Evolutionary conservation across 2,797 vertebrate species (phyloP).

Genomic region (Amazona ochrocephala): DNA sequence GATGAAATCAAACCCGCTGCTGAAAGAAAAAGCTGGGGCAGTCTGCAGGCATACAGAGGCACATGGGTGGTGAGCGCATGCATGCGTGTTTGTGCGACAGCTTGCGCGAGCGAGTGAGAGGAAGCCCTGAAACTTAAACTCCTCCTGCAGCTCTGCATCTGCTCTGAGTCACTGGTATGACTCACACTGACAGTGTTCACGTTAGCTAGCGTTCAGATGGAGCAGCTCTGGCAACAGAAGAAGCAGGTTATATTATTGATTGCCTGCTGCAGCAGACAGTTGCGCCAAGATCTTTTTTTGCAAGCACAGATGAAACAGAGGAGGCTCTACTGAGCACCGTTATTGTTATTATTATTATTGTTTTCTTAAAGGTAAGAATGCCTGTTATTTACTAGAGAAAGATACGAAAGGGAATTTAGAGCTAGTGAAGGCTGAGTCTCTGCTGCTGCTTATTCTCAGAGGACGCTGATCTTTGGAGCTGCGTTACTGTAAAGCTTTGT

Average conservation of each 20-base stretch:
- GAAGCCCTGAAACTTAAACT: constrained; percentile 56
- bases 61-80: accelerated
- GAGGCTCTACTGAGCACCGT: not conserved
- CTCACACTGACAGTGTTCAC: constrained; percentile 34
- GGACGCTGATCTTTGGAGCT: not conserved
- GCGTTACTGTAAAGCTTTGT: not conserved
- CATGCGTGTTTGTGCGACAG: not conserved
- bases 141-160: constrained; percentile 70
- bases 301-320: not conserved
- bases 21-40: not conserved
- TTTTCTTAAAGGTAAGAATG: constrained; percentile 47
- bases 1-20: not conserved
- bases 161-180: constrained; percentile 65
- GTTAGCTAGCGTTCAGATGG: constrained; percentile 31
- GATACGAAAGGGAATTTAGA: not conserved
- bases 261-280: constrained; percentile 47
- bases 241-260: constrained; percentile 37
- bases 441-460: constrained; percentile 1
- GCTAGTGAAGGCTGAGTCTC: not conserved
- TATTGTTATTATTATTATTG: not conserved
- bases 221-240: constrained; percentile 30
- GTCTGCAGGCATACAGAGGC: not conserved
- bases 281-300: not conserved
- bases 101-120: not conserved
- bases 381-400: not conserved